Evolutionary conservation across 2,888 invertebrate species (phyloP).

Genomic region (Nebria salina): DNA sequence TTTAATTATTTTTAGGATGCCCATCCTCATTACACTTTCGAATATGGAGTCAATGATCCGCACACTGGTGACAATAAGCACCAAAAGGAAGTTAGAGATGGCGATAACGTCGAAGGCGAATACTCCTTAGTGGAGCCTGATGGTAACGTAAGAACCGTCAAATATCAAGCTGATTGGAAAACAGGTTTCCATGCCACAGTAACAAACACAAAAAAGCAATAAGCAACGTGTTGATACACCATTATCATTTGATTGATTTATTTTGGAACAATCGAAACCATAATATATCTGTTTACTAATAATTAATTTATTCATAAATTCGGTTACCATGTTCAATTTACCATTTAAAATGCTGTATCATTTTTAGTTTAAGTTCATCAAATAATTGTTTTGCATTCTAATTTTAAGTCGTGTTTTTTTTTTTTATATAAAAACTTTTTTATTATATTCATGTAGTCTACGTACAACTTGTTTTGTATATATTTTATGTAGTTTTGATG

Average conservation of each 20-base stretch:
- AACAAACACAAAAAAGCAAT: conserved; percentile 63
- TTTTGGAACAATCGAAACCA: background rate
- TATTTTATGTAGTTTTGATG: conserved; percentile 39
- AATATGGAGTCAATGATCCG: conserved; percentile 78
- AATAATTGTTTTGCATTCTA: conserved; percentile 5
- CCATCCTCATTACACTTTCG: conserved; percentile 76
- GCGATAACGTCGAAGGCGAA: conserved; percentile 76
- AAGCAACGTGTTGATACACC: conserved; percentile 5
- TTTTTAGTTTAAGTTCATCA: conserved; percentile 13
- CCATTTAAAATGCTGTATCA: background rate
- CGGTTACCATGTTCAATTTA: background rate
- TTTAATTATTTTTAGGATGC: conserved; percentile 64
- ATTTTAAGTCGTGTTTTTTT: conserved; percentile 12
- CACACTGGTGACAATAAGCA: conserved; percentile 79
- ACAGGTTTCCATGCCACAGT: conserved; percentile 81
- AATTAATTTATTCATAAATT: conserved; percentile 12
- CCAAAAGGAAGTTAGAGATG: conserved; percentile 77
- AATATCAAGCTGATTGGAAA: conserved; percentile 81
- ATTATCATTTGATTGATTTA: conserved; percentile 2
- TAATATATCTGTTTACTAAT: conserved; percentile 9
- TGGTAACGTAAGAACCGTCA: conserved; percentile 78
- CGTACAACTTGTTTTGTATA: conserved; percentile 32
- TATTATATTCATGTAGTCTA: conserved; percentile 15
- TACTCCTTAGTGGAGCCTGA: conserved; percentile 72
- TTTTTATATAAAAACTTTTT: conserved; percentile 4